A percentile compares a stretch with the other conserved stretches of the same genome.
Evolutionary conservation across 1,140 invertebrate species (phyloP).

Genomic region (Ceratina japonica): DNA sequence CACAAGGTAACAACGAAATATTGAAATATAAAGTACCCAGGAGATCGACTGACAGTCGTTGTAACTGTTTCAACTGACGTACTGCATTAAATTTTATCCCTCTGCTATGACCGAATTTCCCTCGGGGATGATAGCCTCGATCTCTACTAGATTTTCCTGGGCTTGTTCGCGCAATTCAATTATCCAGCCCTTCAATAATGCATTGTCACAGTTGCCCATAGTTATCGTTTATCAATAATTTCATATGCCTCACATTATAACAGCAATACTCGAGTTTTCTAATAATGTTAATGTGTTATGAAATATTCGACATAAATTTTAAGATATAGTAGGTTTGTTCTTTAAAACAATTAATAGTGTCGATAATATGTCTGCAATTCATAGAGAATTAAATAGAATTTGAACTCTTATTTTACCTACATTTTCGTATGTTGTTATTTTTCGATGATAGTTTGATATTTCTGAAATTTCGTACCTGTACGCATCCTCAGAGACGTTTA

Average conservation of each 20-base stretch:
- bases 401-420: not conserved
- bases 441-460: not conserved
- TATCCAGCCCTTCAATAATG: conserved; percentile 12
- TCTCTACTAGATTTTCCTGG: not conserved
- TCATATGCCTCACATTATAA: no score
- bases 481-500: conserved; percentile 96
- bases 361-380: no score
- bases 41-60: conserved; percentile 1
- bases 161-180: conserved; percentile 25
- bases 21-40: conserved; percentile 20
- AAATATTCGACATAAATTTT: no score
- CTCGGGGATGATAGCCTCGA: not conserved
- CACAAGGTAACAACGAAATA: not conserved
- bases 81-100: conserved; percentile 40
- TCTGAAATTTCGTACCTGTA: conserved; percentile 86
- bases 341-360: no score
- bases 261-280: no score
- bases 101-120: conserved; percentile 8
- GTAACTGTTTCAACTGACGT: conserved; percentile 10
- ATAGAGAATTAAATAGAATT: no score
- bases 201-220: not conserved
- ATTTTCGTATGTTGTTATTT: not conserved
- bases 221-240: not conserved
- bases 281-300: no score
- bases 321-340: no score